Base-by-base conservation (phyloP, 2,888 invertebrate genomes). In the Eristalinus aeneus region DNA sequence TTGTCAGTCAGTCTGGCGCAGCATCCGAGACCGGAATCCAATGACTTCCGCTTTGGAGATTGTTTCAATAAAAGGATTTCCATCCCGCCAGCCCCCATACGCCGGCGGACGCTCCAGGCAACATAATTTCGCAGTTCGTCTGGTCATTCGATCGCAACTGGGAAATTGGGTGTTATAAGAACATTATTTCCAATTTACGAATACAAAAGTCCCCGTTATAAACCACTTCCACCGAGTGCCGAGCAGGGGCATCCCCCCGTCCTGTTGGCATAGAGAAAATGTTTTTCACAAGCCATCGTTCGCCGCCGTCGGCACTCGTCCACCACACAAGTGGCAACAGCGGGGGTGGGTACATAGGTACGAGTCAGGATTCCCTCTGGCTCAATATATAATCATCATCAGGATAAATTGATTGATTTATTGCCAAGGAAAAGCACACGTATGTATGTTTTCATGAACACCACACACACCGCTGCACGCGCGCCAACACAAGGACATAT, bases 381-480 rank as follows among this genome's bases (percentile, higher is more conserved):
- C 56, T 80, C 74, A 69, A 80, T 74, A 80, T 64, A 80, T 80
- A 68, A 80, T 80, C 68, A 80, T 80, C 73, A 73, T 73, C 74
- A 58, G 74, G 32, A 80, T 74, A 80, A 80, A 80, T 80, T 80
- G 68, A 74, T 80, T 80, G 80, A 80, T 74, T 80, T 80, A 80
- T 80, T 69, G 56, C 80, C 56, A 68, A 63, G 54, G 56, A 63
- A 69, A 64, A 71, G 36, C 46, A 32, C 32, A 60, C 71, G 20
- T 27, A 67, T 74, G 58, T 23, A 23, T 56, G 23, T 56, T 12
- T 23, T 22, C 56, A 56, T 22, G 56, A 16, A 8, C 46, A 8
- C 5, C 31, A 27, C 60, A 53, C 9, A 16, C 31, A 34, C 46
- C 6, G 6, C 2, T 39, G 6, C 46, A 16, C 16, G 16, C 46